Evolutionary conservation across 1,140 invertebrate genomes (phyloP), one percentile per base, ranked within the genome.

Genomic region (Neomicropteryx cornuta): DNA sequence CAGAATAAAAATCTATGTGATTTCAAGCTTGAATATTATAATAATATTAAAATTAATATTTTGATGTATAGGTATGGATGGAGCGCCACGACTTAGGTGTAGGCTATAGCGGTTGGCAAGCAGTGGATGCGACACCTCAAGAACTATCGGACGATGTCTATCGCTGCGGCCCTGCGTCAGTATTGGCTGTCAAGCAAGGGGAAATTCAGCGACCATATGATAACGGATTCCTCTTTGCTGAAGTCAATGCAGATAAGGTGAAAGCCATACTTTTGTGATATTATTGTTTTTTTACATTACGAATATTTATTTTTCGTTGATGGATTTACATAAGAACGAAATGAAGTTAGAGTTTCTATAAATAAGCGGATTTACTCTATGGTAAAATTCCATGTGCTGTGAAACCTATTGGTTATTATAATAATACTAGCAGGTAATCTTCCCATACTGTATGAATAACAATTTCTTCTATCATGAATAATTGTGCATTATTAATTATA

Each of bases 51-150:
- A n/a, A n/a, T n/a, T n/a, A n/a, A n/a, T 11, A 20, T 13, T n/a
- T n/a, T 38, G 14, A 41, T 39, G 43, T 49, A 3, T 33, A 68
- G 66, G 63, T 86, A 1, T 96, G 91, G 90, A 91, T 94, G 79
- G 75, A 76, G 34, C 67, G 93, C 16, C 76, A 81, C 1, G 92
- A 97, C 60, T 60, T 96, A 18, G 78, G 79, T 0, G 70, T 79
- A 1, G 71, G 72, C 34, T 87, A 83, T 50, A 76, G 77, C 13
- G 92, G 92, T 1, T 97, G 92, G 92, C 92, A 97, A 59, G 89
- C 78, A 0, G 81, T 94, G 36, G 92, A 97, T 61, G 76, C 89
- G 0, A 96, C 92, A 1, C 93, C 92, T 0, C 93, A 97, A 55
- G 92, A 87, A 56, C 56, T 73, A 1, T 88, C 84, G 31, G 81